Percentiles rank a stretch among this genome's conserved stretches.
Evolutionary conservation across 53 echinoderm and acorn worm genomes (phyloP).

Genomic region (Luidia sarsii): DNA sequence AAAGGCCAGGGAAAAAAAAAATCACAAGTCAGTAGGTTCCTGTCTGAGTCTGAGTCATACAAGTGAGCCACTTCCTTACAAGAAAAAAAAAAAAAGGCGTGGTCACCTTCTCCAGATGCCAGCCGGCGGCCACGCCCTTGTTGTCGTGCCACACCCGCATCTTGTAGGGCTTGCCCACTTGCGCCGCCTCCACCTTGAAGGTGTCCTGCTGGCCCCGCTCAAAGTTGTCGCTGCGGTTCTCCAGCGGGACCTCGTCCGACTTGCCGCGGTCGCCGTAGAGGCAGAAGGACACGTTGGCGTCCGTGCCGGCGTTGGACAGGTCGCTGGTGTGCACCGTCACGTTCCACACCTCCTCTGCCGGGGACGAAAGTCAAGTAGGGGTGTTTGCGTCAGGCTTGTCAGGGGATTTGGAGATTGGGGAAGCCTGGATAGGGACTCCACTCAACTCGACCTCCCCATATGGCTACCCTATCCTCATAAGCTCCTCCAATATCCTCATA

Average conservation of each 20-base stretch:
- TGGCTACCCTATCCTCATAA: no score
- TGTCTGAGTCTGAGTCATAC: no score
- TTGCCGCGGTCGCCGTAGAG: constrained; percentile 93
- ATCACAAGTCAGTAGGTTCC: no score
- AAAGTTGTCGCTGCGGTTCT: constrained; percentile 90
- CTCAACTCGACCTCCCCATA: no score
- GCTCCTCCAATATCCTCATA: no score
- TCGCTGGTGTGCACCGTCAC: constrained; percentile 87
- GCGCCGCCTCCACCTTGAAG: constrained; percentile 86
- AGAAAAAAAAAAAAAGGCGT: background rate
- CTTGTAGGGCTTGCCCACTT: constrained; percentile 95
- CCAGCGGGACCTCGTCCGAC: constrained; percentile 88
- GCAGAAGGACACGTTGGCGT: constrained; percentile 91
- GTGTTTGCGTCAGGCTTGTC: no score
- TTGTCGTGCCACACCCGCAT: constrained; percentile 93
- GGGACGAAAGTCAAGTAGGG: no score
- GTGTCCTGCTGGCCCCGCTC: constrained; percentile 81
- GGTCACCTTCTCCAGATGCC: constrained; percentile 99
- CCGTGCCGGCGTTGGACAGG: constrained; percentile 74
- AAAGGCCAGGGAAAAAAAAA: no score
- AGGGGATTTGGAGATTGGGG: no score
- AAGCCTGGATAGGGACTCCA: no score
- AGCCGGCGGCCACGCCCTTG: constrained; percentile 80
- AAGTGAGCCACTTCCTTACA: background rate
- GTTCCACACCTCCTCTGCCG: constrained; percentile 94